Conservation (phyloP, 2,113 vertebrate genomes). For the Pangasianodon gigas region DNA sequence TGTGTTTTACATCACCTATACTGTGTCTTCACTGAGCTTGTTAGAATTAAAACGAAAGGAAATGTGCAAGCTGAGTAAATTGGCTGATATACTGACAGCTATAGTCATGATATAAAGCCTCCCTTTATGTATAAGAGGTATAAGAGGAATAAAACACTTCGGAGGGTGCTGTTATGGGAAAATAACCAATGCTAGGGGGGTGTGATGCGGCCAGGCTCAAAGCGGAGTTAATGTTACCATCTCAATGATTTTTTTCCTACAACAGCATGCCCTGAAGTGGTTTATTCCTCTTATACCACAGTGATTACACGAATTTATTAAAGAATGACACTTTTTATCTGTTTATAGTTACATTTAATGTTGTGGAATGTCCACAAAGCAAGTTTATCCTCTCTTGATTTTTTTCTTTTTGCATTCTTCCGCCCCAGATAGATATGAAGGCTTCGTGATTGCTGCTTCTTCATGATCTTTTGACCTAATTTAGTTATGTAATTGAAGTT, state of each 20-base stretch:
- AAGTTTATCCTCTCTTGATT: too few species aligned
- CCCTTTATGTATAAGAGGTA: not conserved
- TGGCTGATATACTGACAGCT: not conserved
- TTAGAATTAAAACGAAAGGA: not conserved
- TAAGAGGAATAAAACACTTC: not conserved
- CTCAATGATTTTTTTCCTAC: not conserved
- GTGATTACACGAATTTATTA: not conserved
- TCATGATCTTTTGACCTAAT: too few species aligned
- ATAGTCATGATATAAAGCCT: not conserved
- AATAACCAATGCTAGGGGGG: not conserved
- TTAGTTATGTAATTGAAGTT: too few species aligned
- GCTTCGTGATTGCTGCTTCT: too few species aligned
- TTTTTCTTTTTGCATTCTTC: not conserved
- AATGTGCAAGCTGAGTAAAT: not conserved
- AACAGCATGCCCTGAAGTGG: not conserved
- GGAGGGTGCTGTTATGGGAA: not conserved
- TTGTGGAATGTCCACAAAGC: too few species aligned
- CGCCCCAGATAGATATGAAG: not conserved
- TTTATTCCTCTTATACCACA: too few species aligned
- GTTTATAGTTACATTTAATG: too few species aligned
- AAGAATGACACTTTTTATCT: not conserved
- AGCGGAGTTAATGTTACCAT: too few species aligned
- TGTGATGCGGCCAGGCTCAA: not conserved
- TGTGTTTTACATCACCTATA: conserved; percentile 9
- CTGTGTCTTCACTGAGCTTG: not conserved